phyloP scores from a whole-genome alignment of 2,113 vertebrate genomes.

The Campylomormyrus numenius region DNA sequence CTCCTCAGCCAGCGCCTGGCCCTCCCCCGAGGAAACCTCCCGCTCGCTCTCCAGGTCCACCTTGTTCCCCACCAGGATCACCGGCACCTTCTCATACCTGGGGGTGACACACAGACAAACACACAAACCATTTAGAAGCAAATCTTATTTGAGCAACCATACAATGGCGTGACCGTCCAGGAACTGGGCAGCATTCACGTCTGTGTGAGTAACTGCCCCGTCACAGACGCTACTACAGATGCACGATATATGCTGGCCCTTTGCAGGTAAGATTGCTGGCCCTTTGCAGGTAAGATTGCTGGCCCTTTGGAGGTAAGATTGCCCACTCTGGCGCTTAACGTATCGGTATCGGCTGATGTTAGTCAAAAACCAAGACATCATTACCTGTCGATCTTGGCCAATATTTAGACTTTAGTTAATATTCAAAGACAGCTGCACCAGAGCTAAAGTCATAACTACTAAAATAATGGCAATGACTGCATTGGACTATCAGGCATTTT shows the following conservation, averaged over 20 bases:
- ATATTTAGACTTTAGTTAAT: too few relatives aligned
- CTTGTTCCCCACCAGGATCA: conserved; percentile 94
- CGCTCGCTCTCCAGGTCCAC: conserved; percentile 92
- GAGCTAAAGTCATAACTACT: neutral
- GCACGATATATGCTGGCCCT: neutral
- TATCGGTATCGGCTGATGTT: neutral
- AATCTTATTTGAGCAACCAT: neutral
- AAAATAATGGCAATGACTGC: neutral
- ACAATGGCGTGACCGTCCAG: neutral
- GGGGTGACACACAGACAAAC: conserved; percentile 29
- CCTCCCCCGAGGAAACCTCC: conserved; percentile 83
- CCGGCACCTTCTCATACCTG: conserved; percentile 93
- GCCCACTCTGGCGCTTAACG: too few relatives aligned
- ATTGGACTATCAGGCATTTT: neutral
- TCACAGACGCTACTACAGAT: neutral
- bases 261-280: too few relatives aligned
- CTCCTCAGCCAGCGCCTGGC: conserved; percentile 86
- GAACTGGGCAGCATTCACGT: neutral
- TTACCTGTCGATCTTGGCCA: neutral
- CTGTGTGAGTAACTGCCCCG: neutral
- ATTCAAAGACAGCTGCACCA: too few relatives aligned
- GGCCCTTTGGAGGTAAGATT: too few relatives aligned
- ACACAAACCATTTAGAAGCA: neutral
- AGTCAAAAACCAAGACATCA: neutral
- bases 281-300: too few relatives aligned